Evolutionary conservation across 2,113 vertebrate species (phyloP), one percentile per base, ranked within the genome.

Genomic region (Sorex fumeus): DNA sequence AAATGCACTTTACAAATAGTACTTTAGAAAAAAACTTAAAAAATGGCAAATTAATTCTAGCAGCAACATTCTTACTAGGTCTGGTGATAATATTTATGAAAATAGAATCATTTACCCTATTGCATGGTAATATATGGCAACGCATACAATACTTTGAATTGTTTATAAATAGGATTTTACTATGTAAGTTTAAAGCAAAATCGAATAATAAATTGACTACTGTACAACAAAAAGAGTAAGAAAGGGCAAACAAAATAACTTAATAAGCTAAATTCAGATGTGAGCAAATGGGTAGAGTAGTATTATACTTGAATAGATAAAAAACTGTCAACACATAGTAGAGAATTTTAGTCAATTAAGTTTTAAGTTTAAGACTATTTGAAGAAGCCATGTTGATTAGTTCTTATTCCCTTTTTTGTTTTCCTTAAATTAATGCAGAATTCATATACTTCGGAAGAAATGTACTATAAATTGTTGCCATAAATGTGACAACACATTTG

Each of bases 401-500:
- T 79, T 91, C 90, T 91, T 94, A 62, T 90, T 96, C 94, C 16
- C 75, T 66, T 9, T 90, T 90, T 78, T 77, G 36, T 82, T 91
- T 91, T 95, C 15, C 62, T 95, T 87, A 94, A 95, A 64, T 92
- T 89, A 83, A 70, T 71, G 18, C 43, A 95, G 69, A 93, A 84
- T 90, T 66, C 30, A 84, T 72, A 90, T 84, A 85, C 47, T 93
- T 71, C 77, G 60, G 32, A 9, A 83, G 74, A 95, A 91, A 93
- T 82, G 21, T 67, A 53, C 32, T 93, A 82, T 86, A 96, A 93
- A 91, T 92, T 93, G 36, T 94, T 94, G 81, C 81, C 89, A 47
- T 95, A 89, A 93, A 91, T 93, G 66, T 96, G 85, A 93, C 91
- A 96, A 93, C 57, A 93, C 36, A 96, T 93, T 95, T 94, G 53